Percentiles rank a stretch among this genome's conserved stretches.
Conservation (phyloP, 37 sponge, comb jelly and placozoan genomes). For the Chondrilla cf. caribensis region DNA sequence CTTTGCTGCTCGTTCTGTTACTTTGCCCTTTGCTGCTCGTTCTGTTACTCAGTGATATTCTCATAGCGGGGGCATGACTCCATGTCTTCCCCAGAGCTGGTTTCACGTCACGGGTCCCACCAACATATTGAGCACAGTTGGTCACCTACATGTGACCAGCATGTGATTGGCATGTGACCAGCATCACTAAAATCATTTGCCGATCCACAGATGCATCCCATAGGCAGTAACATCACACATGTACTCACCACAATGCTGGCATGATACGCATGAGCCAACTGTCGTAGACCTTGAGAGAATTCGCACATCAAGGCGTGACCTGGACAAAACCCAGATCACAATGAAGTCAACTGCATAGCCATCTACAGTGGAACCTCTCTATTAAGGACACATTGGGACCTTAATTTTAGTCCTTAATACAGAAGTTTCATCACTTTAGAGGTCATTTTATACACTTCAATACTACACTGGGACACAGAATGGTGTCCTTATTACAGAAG, state of each 20-base stretch:
- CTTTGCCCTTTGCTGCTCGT: too few relatives aligned
- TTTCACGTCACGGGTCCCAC: neutral
- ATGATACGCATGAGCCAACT: neutral
- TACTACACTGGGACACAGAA: too few relatives aligned
- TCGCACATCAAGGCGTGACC: neutral
- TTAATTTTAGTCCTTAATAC: too few relatives aligned
- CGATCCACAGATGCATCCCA: too few relatives aligned
- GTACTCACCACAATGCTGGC: neutral
- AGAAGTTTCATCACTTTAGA: too few relatives aligned
- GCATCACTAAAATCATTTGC: too few relatives aligned
- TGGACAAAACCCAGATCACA: neutral
- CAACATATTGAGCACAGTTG: neutral
- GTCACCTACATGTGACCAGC: neutral
- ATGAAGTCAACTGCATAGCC: neutral
- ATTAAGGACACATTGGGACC: too few relatives aligned
- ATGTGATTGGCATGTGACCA: too few relatives aligned
- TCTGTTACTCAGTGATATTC: neutral
- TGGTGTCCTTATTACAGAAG: too few relatives aligned
- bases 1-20: too few relatives aligned
- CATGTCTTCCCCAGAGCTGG: conserved; percentile 21
- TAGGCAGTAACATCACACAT: too few relatives aligned
- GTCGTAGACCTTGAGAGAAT: neutral
- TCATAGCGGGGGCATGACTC: neutral
- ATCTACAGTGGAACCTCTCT: neutral
- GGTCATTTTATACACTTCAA: too few relatives aligned